A percentile compares a stretch with the other conserved stretches of the same genome.
phyloP scores from a whole-genome alignment of 2,797 vertebrate species.

The Malurus leucopterus region DNA sequence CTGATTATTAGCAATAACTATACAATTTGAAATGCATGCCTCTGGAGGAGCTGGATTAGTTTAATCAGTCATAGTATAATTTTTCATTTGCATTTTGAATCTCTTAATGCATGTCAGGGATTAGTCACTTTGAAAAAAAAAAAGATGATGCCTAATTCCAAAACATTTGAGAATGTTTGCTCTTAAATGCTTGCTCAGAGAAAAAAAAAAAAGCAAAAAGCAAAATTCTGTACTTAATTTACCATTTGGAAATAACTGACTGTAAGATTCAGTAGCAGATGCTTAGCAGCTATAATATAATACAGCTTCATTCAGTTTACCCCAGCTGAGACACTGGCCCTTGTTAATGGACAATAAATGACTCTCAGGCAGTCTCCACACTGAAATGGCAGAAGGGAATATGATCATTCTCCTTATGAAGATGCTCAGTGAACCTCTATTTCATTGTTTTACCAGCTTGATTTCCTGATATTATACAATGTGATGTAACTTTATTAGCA shows the following conservation, averaged over 20 bases:
- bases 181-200: background rate
- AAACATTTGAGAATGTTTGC: background rate
- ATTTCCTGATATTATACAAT: background rate
- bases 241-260: background rate
- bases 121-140: background rate
- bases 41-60: slow-evolving; percentile 2
- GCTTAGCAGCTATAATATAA: background rate
- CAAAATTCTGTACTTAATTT: background rate
- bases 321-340: background rate
- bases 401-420: background rate
- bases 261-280: background rate
- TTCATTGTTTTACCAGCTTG: background rate
- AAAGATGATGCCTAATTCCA: background rate
- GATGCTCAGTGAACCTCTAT: background rate
- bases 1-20: slow-evolving; percentile 6
- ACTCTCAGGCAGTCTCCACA: background rate
- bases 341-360: background rate
- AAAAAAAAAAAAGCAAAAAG: background rate
- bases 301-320: background rate
- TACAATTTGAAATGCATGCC: slow-evolving; percentile 3
- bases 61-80: slow-evolving; percentile 24
- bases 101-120: background rate
- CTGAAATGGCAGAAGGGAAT: background rate
- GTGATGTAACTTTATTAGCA: background rate
- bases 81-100: slow-evolving; percentile 34